These are phyloP conservation scores for Schizopygopsis pylzovi DNA, from an alignment of 2,797 vertebrate species.

Conservation along the genomic window DNA sequence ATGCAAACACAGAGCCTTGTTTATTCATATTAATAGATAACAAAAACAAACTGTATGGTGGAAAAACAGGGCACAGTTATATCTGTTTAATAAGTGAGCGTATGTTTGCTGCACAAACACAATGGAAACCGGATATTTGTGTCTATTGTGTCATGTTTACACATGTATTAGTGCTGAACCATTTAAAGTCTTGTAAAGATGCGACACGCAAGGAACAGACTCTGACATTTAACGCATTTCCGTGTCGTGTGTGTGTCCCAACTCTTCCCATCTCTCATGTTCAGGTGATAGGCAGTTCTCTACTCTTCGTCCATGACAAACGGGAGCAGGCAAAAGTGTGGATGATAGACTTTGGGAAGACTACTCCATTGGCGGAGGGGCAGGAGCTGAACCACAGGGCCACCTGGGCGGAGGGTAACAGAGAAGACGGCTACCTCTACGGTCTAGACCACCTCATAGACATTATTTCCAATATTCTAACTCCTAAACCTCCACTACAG, in stretches of 20 bases:
- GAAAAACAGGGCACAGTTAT: conserved; percentile 12
- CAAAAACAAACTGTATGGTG: background rate
- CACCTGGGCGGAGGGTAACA: conserved; percentile 92
- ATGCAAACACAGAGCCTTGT: conserved; percentile 18
- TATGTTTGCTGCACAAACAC: conserved; percentile 35
- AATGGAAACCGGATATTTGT: background rate
- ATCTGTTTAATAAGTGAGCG: background rate
- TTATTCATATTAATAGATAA: conserved; percentile 17
- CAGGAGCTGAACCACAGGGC: conserved; percentile 87
- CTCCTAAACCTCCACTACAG: conserved; percentile 69
- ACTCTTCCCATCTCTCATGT: background rate
- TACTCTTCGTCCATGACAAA: conserved; percentile 96
- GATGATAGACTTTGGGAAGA: conserved; percentile 99
- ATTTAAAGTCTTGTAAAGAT: conserved; percentile 2
- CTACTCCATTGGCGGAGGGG: conserved; percentile 90
- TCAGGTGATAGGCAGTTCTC: conserved; percentile 97
- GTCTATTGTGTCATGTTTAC: conserved; percentile 2
- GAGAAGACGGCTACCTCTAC: conserved; percentile 95
- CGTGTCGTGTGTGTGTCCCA: background rate
- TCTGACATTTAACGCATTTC: background rate
- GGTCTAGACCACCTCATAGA: conserved; percentile 93
- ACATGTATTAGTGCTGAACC: background rate
- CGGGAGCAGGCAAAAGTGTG: conserved; percentile 93
- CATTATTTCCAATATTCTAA: conserved; percentile 86
- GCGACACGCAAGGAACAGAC: background rate